Evolutionary conservation across 2,888 invertebrate genomes (phyloP), one percentile per base, ranked within the genome.

Genomic region (Drosophila kambysellisi): DNA sequence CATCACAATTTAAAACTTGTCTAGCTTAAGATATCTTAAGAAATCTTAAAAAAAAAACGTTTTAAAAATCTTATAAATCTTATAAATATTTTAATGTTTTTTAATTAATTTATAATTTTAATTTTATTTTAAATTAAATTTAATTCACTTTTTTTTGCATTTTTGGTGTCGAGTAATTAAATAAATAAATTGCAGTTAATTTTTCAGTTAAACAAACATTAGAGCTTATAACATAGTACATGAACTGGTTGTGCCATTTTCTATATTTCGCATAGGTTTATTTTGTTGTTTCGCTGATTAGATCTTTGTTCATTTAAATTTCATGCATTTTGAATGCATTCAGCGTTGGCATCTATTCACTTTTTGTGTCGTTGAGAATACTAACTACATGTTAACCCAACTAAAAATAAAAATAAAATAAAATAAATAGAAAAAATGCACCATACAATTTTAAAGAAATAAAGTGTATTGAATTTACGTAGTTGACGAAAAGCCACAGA

Each of bases 401-500:
- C n/a, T 35, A 29, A 53, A 43, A 33, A 62, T 43, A 37, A 51
- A 35, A 75, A 75, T 64, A 51, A 57, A 43, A 48, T 0, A 48
- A 5, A 50, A 25, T 5, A 9, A 9, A 4, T 29, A 64, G 43
- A 66, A 63, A 60, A 32, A 56, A 56, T 50, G 43, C 52, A 12
- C 12, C n/a, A 39, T 20, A 29, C 56, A 76, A 54, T 59, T 63
- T 50, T 54, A 51, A 53, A 57, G 52, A 30, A 30, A 30, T 41
- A n/a, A 30, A 41, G 20, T 54, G 59, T 76, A 84, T 70, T 62
- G 72, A 87, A 88, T 88, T 88, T 76, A 73, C 80, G 77, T 65
- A 54, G 70, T 50, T 65, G 64, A 43, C 46, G 52, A 65, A 81
- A 75, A 74, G 63, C 70, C 68, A 65, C 68, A 76, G 3, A 61